These are phyloP conservation scores for Papilio aristodemus DNA, from an alignment of 1,140 invertebrate species.

Conservation along the genomic window DNA sequence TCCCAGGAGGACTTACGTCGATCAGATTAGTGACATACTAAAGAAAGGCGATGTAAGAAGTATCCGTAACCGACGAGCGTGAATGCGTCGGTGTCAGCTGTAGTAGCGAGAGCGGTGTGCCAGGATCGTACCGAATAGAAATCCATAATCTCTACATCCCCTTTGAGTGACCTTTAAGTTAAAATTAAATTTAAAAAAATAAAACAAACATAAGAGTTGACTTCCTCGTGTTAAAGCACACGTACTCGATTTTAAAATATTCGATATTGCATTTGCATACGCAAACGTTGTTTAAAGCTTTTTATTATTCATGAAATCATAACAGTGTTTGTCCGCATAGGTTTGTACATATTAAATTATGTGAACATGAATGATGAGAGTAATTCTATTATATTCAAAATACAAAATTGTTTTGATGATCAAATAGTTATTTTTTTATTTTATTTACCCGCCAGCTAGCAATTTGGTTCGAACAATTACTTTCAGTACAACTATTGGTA, in stretches of 20 bases:
- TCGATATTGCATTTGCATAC: neutral
- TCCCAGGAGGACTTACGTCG: too few species aligned
- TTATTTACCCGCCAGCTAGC: neutral
- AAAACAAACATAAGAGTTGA: neutral
- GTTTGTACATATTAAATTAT: neutral
- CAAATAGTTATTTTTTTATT: neutral
- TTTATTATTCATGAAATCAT: slow-evolving; percentile 4
- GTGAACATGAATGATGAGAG: neutral
- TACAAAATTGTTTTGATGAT: too few species aligned
- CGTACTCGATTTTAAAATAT: slow-evolving; percentile 11
- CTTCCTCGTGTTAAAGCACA: neutral
- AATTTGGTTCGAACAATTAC: neutral
- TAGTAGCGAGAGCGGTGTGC: too few species aligned
- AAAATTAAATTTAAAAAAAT: neutral
- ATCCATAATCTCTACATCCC: too few species aligned
- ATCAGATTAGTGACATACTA: too few species aligned
- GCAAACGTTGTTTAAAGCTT: neutral
- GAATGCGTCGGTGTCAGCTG: too few species aligned
- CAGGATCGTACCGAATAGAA: too few species aligned
- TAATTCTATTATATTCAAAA: slow-evolving; percentile 7
- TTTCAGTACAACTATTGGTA: too few species aligned
- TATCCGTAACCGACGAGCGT: too few species aligned
- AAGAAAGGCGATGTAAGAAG: too few species aligned
- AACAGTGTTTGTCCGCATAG: neutral
- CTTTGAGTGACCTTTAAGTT: too few species aligned